phyloP scores from a whole-genome alignment of 2,888 invertebrate species.

The Ethmia dodecea region DNA sequence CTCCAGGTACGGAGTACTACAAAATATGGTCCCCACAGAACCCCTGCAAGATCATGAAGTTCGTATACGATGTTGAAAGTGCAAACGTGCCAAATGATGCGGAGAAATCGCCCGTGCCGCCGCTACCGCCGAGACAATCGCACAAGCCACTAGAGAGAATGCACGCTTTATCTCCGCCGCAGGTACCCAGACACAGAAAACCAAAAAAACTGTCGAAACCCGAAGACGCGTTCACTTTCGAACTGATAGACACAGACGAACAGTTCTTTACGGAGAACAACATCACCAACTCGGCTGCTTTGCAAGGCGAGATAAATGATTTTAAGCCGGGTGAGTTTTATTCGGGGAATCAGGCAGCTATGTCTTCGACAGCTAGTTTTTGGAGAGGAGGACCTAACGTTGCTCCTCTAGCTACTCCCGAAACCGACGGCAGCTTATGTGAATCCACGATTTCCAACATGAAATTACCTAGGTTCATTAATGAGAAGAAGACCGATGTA shows the following conservation, averaged over 20 bases:
- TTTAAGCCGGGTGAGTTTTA: conserved; percentile 74
- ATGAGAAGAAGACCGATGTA: conserved; percentile 63
- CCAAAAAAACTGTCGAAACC: conserved; percentile 80
- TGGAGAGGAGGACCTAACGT: conserved; percentile 62
- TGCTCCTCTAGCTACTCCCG: conserved; percentile 79
- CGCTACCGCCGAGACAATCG: conserved; percentile 82
- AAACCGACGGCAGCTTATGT: conserved; percentile 78
- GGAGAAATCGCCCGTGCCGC: conserved; percentile 83
- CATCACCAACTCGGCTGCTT: conserved; percentile 58
- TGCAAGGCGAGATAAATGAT: conserved; percentile 59
- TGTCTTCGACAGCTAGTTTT: conserved; percentile 58
- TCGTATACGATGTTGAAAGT: conserved; percentile 71
- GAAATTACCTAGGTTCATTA: conserved; percentile 64
- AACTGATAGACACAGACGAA: conserved; percentile 90
- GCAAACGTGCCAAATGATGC: conserved; percentile 63
- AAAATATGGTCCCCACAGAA: conserved; percentile 83
- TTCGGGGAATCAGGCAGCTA: conserved; percentile 53
- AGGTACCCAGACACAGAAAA: conserved; percentile 82
- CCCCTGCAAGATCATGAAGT: conserved; percentile 76
- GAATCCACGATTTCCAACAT: conserved; percentile 74
- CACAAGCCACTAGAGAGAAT: conserved; percentile 88
- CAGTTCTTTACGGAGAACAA: conserved; percentile 72
- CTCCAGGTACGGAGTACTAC: conserved; percentile 80
- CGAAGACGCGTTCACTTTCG: conserved; percentile 90
- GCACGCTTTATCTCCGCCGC: conserved; percentile 83